Evolutionary conservation across 2,888 invertebrate genomes (phyloP), one percentile per base, ranked within the genome.

Genomic region (Pyrocoelia pectoralis): DNA sequence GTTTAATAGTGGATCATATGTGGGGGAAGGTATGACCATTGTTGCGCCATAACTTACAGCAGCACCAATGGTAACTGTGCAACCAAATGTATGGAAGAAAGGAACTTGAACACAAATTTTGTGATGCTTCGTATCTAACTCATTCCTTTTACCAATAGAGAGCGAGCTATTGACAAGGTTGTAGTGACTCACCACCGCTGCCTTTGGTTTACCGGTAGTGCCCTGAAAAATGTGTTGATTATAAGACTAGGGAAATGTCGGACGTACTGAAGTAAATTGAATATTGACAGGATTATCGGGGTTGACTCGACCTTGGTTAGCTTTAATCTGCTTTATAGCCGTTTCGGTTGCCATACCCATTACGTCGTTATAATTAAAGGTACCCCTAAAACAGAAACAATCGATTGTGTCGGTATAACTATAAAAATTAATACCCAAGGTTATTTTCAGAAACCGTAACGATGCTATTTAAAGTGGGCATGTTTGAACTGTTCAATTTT

Each of bases 11-110:
- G 92, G 85, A 75, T 88, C 87, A 71, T 88, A 91, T 0, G 81
- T 81, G 0, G 83, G 80, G 0, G 84, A 78, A 0, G 90, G 89
- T 1, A 91, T 68, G 0, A 92, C 85, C 15, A 88, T 54, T 0
- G 90, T 87, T 0, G 84, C 80, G 0, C 90, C 91, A 72, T 85
- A 82, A 28, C 87, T 83, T 18, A 92, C 83, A 0, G 84, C 81
- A 3, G 33, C 33, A 24, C 91, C 72, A n/a, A n/a, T n/a, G 0
- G 88, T 88, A 50, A 88, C 81, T 1, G 89, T 84, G 61, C 89
- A 87, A 0, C 94, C 95, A 76, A 88, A 94, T 29, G 90, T 92
- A 78, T 96, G 95, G 77, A 93, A 95, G 14, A 93, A 83, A 0
- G 94, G 94, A 12, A 92, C 89, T 73, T 91, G 90, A 2, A 88